Conservation (phyloP, 2,888 invertebrate genomes). For the Limnephilus marmoratus region DNA sequence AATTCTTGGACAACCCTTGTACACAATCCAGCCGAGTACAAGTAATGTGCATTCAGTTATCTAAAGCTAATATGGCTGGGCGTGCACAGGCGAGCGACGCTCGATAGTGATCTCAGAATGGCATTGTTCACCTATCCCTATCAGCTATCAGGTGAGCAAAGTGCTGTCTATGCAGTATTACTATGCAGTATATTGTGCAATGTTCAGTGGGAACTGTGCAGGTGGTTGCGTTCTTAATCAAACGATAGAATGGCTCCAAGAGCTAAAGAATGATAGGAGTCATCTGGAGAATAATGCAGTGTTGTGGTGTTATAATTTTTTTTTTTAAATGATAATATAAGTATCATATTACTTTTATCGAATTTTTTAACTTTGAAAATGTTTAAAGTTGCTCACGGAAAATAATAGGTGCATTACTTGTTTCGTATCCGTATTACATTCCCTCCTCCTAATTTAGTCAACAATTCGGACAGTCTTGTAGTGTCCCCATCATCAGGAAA, state of each 20-base stretch:
- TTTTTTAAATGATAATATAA: too few relatives aligned
- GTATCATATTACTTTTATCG: too few relatives aligned
- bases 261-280: neutral
- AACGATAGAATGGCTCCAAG: neutral
- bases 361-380: too few relatives aligned
- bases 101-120: neutral
- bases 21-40: neutral
- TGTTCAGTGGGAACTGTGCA: neutral
- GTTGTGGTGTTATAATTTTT: neutral
- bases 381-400: too few relatives aligned
- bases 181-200: neutral
- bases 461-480: too few relatives aligned
- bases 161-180: neutral
- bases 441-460: too few relatives aligned
- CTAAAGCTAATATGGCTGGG: neutral
- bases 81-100: neutral
- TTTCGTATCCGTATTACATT: too few relatives aligned
- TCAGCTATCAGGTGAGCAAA: neutral
- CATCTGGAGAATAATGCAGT: neutral
- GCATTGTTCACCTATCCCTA: neutral
- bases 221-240: neutral
- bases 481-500: too few relatives aligned
- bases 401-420: too few relatives aligned
- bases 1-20: too few relatives aligned
- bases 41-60: neutral